Conservation (phyloP, 2,797 vertebrate species). For the Poeciliopsis infans region DNA sequence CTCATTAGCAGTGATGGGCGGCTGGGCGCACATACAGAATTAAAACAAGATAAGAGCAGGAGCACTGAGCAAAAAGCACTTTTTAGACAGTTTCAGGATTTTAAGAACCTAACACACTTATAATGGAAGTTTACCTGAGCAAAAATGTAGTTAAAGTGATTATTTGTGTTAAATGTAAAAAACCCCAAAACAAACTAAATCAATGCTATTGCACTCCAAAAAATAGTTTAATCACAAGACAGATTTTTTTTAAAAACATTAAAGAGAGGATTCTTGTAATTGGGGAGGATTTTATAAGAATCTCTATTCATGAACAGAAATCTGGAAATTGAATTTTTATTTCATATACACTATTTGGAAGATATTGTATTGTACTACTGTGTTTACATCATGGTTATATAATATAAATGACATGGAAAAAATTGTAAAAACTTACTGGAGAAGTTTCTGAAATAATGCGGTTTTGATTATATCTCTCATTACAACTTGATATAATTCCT, state of each 20-base stretch:
- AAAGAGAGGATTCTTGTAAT: background rate
- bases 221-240: background rate
- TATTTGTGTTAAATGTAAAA: background rate
- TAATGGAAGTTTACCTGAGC: background rate
- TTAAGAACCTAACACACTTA: background rate
- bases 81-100: background rate
- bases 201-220: background rate
- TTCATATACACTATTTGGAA: background rate
- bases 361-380: background rate
- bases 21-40: slow-evolving; percentile 13
- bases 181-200: too few relatives aligned
- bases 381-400: background rate
- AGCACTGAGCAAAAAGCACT: background rate
- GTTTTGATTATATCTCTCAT: slow-evolving; percentile 9
- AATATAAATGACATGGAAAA: background rate
- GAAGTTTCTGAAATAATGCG: background rate
- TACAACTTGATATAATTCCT: slow-evolving; percentile 49
- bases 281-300: background rate
- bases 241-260: background rate
- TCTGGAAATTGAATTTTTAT: background rate
- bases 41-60: background rate
- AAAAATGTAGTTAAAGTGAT: background rate
- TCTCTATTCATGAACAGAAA: background rate
- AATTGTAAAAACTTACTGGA: background rate
- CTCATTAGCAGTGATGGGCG: slow-evolving; percentile 45